Base-by-base conservation (phyloP, 1,140 invertebrate species). In the Drosophila lacteicornis region DNA sequence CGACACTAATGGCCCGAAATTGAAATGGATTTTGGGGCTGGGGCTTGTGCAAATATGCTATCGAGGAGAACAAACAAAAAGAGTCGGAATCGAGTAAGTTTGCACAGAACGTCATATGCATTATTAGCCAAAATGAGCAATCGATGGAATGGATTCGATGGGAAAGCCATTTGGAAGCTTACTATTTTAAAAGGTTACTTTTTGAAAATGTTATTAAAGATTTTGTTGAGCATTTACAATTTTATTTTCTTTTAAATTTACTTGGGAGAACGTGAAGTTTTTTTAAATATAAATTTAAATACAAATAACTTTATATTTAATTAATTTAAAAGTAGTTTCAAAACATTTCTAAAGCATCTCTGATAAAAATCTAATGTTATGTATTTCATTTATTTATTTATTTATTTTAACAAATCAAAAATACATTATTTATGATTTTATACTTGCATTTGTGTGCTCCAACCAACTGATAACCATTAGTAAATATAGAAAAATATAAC, bases 1-100 rank as follows among this genome's bases (percentile, higher is more conserved):
- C 75, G 82, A 74, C 86, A 80, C 81, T 90, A 90, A 90, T 90
- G 82, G 85, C 75, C 73, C 47, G 61, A 82, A 90, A 90, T 90
- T 73, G 81, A 85, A 85, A 85, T 90, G 79, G 82, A 66, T 85
- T 90, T 74, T 75, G 63, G 70, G 75, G 78, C 62, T 68, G 63
- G 63, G 75, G 80, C 71, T 77, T 82, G 58, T 88, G 84, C 76
- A 87, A 87, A 82, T 83, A 87, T 71, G 82, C 74, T 69, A 45
- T 59, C 13, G 50, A 57, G 49, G 33, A 43, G 25, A 53, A 40
- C 46, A 70, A 61, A 63, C 40, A 59, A 53, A 49, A 59, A n/a
- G 22, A 60, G 51, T 22, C 15, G 9, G 33, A 50, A 56, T 22
- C 33, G 57, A 59, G 55, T 65, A 53, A 79, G 38, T 75, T 82